Percentiles rank a stretch among this genome's conserved stretches.
Conservation (phyloP, 1,140 invertebrate species). For the Drosophila albomicans region DNA sequence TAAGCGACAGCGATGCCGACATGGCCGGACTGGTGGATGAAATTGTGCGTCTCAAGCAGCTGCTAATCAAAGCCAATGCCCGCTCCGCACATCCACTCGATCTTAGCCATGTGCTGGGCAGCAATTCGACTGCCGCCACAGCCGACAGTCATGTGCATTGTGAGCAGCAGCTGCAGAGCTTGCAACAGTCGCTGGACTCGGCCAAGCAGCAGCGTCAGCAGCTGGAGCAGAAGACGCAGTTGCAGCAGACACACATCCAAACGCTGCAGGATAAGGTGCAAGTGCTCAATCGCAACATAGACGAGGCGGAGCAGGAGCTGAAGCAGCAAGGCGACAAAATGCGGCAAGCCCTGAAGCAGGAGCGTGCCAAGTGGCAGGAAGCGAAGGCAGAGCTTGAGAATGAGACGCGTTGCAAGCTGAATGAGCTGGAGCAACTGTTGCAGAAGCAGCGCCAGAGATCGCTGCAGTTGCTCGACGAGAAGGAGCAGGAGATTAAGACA, state of each 20-base stretch:
- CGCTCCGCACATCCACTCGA: constrained; percentile 86
- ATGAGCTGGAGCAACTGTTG: constrained; percentile 90
- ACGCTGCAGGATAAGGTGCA: constrained; percentile 89
- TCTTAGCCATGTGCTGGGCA: constrained; percentile 85
- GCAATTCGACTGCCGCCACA: constrained; percentile 49
- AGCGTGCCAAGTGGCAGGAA: constrained; percentile 87
- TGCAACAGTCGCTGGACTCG: constrained; percentile 85
- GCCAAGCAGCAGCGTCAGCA: constrained; percentile 50
- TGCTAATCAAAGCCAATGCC: constrained; percentile 86
- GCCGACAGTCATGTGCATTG: constrained; percentile 75
- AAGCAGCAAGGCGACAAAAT: constrained; percentile 86
- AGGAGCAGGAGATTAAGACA: constrained; percentile 91
- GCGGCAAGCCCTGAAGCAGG: constrained; percentile 84
- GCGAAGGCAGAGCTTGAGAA: constrained; percentile 86
- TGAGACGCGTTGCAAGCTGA: constrained; percentile 87
- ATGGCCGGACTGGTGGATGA: constrained; percentile 85
- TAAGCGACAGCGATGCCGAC: constrained; percentile 64
- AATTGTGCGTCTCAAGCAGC: constrained; percentile 86
- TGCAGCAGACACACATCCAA: constrained; percentile 87
- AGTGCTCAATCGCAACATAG: constrained; percentile 87
- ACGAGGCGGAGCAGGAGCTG: constrained; percentile 86
- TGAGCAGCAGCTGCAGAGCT: constrained; percentile 85
- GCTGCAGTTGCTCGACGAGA: constrained; percentile 91
- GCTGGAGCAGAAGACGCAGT: constrained; percentile 62
- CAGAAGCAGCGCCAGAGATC: constrained; percentile 92